phyloP scores from a whole-genome alignment of 2,113 vertebrate species.

The Rhipidura dahli region DNA sequence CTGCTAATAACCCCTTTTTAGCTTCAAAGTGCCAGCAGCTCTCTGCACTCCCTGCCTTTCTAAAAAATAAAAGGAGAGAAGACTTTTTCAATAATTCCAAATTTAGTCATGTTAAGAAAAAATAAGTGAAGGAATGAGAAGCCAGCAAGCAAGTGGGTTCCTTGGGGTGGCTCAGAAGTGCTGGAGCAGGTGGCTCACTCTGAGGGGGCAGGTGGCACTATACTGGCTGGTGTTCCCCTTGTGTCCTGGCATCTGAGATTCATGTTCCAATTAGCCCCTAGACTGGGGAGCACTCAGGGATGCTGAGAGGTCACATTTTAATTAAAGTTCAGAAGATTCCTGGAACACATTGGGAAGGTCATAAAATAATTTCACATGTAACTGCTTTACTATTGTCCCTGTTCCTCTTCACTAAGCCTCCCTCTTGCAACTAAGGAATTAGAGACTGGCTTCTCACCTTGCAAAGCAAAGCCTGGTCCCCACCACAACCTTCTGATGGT shows the following conservation, averaged over 20 bases:
- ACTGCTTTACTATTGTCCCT: neutral
- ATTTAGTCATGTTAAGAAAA: neutral
- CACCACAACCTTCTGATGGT: neutral
- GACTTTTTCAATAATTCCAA: neutral
- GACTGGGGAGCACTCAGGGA: neutral
- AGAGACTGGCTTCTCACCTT: neutral
- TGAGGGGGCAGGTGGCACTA: neutral
- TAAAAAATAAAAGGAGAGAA: neutral
- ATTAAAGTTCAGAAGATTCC: slow-evolving; percentile 5
- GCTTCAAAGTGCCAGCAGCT: neutral
- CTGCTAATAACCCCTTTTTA: slow-evolving; percentile 9
- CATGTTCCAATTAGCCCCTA: neutral
- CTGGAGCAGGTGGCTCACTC: neutral
- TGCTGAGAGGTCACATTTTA: slow-evolving; percentile 4
- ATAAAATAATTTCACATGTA: neutral
- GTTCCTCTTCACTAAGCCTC: neutral
- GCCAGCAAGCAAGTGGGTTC: neutral
- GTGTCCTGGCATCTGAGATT: neutral
- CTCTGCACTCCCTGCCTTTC: neutral
- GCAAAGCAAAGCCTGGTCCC: neutral
- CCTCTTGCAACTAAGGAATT: neutral
- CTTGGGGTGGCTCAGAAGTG: neutral
- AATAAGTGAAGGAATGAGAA: neutral
- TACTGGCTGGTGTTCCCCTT: neutral
- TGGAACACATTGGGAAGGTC: neutral